These are phyloP conservation scores for Tinea semifulvella DNA, from an alignment of 2,888 invertebrate genomes.

Conservation along the genomic window DNA sequence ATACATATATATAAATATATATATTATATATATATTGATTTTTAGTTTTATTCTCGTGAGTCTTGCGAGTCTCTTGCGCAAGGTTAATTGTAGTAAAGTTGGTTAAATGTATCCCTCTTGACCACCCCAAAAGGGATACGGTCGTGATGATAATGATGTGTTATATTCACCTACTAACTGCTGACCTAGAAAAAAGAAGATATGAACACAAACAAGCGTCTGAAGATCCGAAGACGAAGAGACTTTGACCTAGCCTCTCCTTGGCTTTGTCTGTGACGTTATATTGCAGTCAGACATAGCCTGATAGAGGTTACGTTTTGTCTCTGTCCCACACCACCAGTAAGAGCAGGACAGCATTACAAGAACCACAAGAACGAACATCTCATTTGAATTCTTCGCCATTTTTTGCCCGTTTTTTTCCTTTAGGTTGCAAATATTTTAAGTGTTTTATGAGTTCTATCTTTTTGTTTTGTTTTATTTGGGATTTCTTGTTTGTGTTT, in stretches of 20 bases:
- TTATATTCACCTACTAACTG: too few relatives aligned
- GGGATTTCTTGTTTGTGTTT: neutral
- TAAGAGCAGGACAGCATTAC: neutral
- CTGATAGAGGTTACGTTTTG: slow-evolving; percentile 67
- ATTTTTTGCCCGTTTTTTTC: neutral
- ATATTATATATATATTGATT: too few relatives aligned
- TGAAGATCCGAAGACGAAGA: slow-evolving; percentile 22
- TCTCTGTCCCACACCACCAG: slow-evolving; percentile 27
- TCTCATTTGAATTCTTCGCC: neutral
- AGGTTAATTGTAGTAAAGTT: too few relatives aligned
- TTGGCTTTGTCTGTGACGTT: slow-evolving; percentile 65
- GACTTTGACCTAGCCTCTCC: slow-evolving; percentile 66
- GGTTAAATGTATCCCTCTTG: too few relatives aligned
- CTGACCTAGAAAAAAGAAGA: neutral
- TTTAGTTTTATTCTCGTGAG: too few relatives aligned
- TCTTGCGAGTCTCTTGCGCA: too few relatives aligned
- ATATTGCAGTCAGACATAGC: slow-evolving; percentile 59
- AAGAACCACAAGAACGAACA: slow-evolving; percentile 1
- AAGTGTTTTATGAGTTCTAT: neutral
- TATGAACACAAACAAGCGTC: neutral
- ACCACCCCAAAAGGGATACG: too few relatives aligned
- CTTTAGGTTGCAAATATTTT: neutral
- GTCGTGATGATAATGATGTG: too few relatives aligned
- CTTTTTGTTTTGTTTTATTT: neutral
- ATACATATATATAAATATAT: too few relatives aligned